phyloP scores from a whole-genome alignment of 2,113 vertebrate genomes.

The Ictalurus furcatus region DNA sequence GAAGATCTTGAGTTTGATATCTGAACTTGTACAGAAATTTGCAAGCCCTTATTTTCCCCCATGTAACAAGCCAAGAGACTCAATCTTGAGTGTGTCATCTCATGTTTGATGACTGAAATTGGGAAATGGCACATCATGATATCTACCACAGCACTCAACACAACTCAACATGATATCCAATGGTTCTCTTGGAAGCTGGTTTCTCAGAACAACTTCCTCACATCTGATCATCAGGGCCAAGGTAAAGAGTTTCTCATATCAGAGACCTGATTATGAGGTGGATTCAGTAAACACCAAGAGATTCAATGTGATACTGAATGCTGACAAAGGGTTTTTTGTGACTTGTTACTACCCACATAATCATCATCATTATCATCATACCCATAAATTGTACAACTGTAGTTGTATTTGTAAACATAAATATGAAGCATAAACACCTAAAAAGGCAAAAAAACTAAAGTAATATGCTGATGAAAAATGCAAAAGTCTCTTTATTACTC shows the following conservation, averaged over 20 bases:
- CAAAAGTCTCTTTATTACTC: conserved; percentile 70
- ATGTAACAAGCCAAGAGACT: neutral
- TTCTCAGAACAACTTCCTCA: neutral
- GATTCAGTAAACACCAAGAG: neutral
- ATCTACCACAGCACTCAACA: neutral
- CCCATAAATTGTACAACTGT: neutral
- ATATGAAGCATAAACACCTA: neutral
- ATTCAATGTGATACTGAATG: neutral
- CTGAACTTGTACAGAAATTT: neutral
- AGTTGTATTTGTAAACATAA: neutral
- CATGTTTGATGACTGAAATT: neutral
- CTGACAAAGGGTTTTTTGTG: neutral
- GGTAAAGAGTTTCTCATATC: neutral
- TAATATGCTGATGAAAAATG: neutral
- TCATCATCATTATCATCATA: neutral
- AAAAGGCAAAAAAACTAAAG: neutral
- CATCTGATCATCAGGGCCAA: neutral
- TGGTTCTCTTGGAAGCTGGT: neutral
- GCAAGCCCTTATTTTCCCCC: neutral
- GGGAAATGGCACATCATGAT: neutral
- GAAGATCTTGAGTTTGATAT: neutral
- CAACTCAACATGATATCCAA: neutral
- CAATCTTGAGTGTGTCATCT: neutral
- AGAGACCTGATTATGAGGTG: neutral
- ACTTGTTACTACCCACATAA: neutral